Evolutionary conservation across 2,888 invertebrate species (phyloP).

Genomic region (Luperina testacea): DNA sequence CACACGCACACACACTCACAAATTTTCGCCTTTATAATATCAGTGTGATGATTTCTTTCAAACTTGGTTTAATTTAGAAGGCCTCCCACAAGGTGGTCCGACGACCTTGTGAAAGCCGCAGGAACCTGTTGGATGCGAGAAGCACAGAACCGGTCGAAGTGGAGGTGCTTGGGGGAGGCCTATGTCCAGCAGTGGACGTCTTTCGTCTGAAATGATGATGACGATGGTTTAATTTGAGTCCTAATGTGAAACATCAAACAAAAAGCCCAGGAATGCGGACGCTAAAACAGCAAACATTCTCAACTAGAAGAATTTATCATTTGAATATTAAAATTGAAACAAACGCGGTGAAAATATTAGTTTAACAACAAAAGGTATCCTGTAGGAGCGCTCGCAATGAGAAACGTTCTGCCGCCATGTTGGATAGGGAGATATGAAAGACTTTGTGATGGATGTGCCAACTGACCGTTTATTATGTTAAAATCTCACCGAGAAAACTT

Average conservation of each 20-base stretch:
- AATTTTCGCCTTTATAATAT: too few relatives aligned
- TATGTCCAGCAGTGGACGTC: too few relatives aligned
- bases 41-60: background rate
- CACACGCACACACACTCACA: too few relatives aligned
- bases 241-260: background rate
- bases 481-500: background rate
- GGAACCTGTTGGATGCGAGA: too few relatives aligned
- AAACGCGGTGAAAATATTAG: slow-evolving; percentile 66
- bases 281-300: slow-evolving; percentile 13
- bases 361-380: slow-evolving; percentile 68
- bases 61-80: background rate
- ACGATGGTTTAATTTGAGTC: background rate
- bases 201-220: too few relatives aligned
- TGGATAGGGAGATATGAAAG: background rate
- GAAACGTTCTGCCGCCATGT: slow-evolving; percentile 55
- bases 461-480: background rate
- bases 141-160: too few relatives aligned
- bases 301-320: slow-evolving; percentile 33
- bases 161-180: too few relatives aligned
- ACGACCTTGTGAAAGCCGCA: too few relatives aligned
- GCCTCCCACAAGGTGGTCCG: too few relatives aligned
- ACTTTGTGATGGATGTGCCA: background rate
- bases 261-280: slow-evolving; percentile 7
- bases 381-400: slow-evolving; percentile 61
- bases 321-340: slow-evolving; percentile 57